A percentile compares a stretch with the other conserved stretches of the same genome.
phyloP scores from a whole-genome alignment of 2,797 vertebrate species.

The Aeoliscus strigatus region DNA sequence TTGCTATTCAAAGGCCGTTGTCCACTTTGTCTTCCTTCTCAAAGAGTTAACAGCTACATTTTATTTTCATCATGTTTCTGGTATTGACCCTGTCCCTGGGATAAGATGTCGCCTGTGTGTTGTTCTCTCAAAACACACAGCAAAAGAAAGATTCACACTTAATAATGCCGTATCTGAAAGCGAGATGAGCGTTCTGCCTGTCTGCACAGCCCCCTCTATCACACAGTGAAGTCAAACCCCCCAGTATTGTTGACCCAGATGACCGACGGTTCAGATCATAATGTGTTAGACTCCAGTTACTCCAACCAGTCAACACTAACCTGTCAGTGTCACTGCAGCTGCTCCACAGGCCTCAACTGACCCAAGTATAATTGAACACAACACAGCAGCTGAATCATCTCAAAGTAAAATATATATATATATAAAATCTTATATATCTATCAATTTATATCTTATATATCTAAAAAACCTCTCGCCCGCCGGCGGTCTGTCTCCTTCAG shows the following conservation, averaged over 20 bases:
- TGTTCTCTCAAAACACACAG: not conserved
- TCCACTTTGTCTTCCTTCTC: slow-evolving; percentile 21
- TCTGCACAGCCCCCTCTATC: not conserved
- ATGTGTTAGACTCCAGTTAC: slow-evolving; percentile 9
- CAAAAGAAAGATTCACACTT: slow-evolving; percentile 2
- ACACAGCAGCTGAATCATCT: slow-evolving; percentile 39
- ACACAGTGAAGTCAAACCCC: not conserved
- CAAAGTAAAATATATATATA: slow-evolving; percentile 18
- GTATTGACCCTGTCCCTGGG: slow-evolving; percentile 8
- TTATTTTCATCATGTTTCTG: not conserved
- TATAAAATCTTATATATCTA: too few species aligned
- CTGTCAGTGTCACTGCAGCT: slow-evolving; percentile 8
- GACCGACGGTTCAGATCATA: slow-evolving; percentile 13
- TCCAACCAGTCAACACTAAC: slow-evolving; percentile 8
- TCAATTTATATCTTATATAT: too few species aligned
- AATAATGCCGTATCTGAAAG: slow-evolving; percentile 1
- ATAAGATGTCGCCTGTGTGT: not conserved
- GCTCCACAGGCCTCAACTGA: slow-evolving; percentile 18
- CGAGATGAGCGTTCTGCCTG: not conserved
- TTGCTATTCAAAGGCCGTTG: too few species aligned
- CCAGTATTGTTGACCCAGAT: slow-evolving; percentile 6
- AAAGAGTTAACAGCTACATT: slow-evolving; percentile 10
- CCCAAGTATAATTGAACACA: slow-evolving; percentile 39
- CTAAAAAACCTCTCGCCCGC: too few species aligned
- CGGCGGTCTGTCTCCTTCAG: too few species aligned